These are phyloP conservation scores for Neosalanx taihuensis DNA, from an alignment of 2,797 vertebrate genomes.

Conservation along the genomic window DNA sequence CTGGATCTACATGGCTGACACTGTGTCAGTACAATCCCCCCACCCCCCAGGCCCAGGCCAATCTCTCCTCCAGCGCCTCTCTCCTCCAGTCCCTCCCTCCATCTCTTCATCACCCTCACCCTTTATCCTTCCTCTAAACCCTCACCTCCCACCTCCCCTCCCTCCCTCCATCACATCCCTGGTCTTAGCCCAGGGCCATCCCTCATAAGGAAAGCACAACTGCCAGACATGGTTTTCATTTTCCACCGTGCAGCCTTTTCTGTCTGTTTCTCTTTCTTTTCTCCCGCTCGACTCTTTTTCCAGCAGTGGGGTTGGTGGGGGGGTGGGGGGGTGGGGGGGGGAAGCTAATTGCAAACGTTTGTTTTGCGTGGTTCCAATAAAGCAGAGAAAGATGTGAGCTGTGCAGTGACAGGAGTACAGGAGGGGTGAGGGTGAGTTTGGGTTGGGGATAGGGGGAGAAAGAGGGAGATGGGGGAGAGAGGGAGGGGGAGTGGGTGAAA, in stretches of 20 bases:
- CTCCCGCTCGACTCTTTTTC: neutral
- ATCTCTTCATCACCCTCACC: neutral
- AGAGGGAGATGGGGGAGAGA: neutral
- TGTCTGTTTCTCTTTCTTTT: conserved; percentile 3
- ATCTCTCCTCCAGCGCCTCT: conserved; percentile 36
- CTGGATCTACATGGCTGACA: conserved; percentile 40
- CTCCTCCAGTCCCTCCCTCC: conserved; percentile 28
- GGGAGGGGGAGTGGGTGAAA: neutral
- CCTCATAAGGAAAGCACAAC: neutral
- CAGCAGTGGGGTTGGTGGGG: no score
- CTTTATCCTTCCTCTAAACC: conserved; percentile 21
- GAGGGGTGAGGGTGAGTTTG: conserved; percentile 1
- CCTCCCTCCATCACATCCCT: conserved; percentile 2
- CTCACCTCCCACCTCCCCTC: neutral
- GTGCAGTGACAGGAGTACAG: conserved; percentile 26
- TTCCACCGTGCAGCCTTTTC: conserved; percentile 20
- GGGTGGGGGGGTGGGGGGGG: no score
- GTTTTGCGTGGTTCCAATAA: conserved; percentile 20
- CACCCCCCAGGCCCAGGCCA: conserved; percentile 14
- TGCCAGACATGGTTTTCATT: conserved; percentile 44
- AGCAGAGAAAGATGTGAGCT: conserved; percentile 23
- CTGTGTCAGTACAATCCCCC: neutral
- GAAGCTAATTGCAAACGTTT: conserved; percentile 26
- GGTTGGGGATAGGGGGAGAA: neutral
- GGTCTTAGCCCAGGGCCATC: neutral